phyloP scores from a whole-genome alignment of 2,797 vertebrate genomes.

The Oophaga sylvatica region DNA sequence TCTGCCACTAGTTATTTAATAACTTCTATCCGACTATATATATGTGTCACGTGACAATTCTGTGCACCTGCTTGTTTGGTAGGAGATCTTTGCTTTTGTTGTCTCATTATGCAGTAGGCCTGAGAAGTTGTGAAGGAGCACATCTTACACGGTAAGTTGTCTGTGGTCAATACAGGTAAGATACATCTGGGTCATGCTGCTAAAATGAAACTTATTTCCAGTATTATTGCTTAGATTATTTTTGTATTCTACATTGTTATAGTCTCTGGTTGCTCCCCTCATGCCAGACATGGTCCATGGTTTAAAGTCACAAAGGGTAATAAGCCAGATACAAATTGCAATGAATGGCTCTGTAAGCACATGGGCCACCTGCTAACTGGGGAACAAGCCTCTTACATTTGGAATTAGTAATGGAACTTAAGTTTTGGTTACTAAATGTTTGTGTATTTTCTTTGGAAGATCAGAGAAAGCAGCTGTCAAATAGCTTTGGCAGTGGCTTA shows the following conservation, averaged over 20 bases:
- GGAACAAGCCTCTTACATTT: no score
- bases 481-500: no score
- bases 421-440: no score
- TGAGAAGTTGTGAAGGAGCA: neutral
- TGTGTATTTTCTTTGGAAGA: no score
- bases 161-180: constrained; percentile 1
- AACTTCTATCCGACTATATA: neutral
- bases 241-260: neutral
- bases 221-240: neutral
- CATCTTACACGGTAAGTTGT: neutral
- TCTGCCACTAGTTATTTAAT: constrained; percentile 35
- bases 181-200: neutral
- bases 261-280: neutral
- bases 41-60: neutral
- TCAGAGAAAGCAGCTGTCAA: no score
- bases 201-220: neutral
- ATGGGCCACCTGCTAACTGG: no score
- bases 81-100: neutral
- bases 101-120: neutral
- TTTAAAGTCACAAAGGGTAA: neutral
- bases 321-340: no score
- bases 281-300: neutral
- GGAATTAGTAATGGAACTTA: no score
- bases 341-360: no score
- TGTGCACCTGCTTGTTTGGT: constrained; percentile 28